Percentiles rank a stretch among this genome's conserved stretches.
phyloP scores from a whole-genome alignment of 2,888 invertebrate genomes.

The Mesoligia furuncula region DNA sequence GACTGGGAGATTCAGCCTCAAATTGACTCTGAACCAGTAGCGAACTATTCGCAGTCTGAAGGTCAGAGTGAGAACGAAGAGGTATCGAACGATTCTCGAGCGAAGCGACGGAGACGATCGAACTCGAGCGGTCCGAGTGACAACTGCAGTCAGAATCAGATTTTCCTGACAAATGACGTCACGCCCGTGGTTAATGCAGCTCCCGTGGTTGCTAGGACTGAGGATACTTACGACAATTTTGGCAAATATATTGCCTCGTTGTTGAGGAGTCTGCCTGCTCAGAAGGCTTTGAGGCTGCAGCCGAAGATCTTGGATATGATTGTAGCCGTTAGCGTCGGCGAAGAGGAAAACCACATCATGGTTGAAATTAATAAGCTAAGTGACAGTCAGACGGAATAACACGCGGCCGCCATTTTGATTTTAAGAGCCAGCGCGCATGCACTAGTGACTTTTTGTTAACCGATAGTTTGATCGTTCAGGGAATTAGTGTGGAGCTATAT shows the following conservation, averaged over 20 bases:
- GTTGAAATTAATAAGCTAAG: slow-evolving; percentile 20
- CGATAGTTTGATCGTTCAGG: too few relatives aligned
- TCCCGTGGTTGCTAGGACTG: slow-evolving; percentile 25
- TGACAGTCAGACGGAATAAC: slow-evolving; percentile 37
- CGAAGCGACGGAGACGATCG: slow-evolving; percentile 35
- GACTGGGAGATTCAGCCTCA: slow-evolving; percentile 39
- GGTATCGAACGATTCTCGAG: slow-evolving; percentile 34
- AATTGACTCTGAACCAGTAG: slow-evolving; percentile 15
- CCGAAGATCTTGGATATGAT: slow-evolving; percentile 69
- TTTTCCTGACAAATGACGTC: slow-evolving; percentile 12
- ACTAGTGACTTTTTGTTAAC: too few relatives aligned
- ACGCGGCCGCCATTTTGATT: slow-evolving; percentile 6
- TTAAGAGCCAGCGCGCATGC: background rate
- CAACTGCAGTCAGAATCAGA: slow-evolving; percentile 12
- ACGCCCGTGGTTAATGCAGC: background rate
- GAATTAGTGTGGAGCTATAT: too few relatives aligned
- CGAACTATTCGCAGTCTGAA: slow-evolving; percentile 39
- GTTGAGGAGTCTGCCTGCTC: slow-evolving; percentile 69
- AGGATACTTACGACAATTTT: slow-evolving; percentile 73
- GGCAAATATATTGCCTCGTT: slow-evolving; percentile 76
- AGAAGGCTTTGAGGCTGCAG: slow-evolving; percentile 71
- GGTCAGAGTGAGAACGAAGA: slow-evolving; percentile 45
- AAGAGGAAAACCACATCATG: slow-evolving; percentile 6
- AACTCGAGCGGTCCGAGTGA: slow-evolving; percentile 33
- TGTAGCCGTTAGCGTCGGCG: slow-evolving; percentile 35